These are phyloP conservation scores for Mus minutoides DNA, from an alignment of 2,797 vertebrate species.

Conservation along the genomic window DNA sequence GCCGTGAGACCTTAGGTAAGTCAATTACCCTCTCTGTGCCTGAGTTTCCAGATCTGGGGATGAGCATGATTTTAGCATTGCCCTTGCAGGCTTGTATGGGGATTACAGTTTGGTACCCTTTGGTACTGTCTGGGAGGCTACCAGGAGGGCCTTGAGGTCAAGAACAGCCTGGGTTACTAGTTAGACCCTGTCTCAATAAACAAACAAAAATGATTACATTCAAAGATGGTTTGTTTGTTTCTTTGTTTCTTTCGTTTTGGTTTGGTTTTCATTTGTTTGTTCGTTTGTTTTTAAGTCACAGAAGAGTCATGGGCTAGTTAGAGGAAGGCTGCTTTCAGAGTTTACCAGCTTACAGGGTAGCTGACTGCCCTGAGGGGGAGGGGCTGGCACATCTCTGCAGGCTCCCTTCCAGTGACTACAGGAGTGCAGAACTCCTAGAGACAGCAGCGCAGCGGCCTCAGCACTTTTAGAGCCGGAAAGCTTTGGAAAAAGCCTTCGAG, in stretches of 20 bases:
- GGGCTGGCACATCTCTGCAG: conserved; percentile 33
- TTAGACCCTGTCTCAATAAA: not conserved
- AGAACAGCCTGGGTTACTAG: not conserved
- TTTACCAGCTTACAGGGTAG: not conserved
- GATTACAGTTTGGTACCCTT: not conserved
- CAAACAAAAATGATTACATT: not conserved
- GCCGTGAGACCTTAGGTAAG: not conserved
- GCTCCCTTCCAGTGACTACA: conserved; percentile 27
- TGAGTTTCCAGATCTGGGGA: not conserved
- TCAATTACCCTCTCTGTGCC: not conserved
- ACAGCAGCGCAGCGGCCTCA: conserved; percentile 66
- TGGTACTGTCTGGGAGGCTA: not conserved
- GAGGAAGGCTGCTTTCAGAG: not conserved
- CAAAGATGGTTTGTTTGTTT: not conserved
- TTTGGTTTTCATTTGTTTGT: not conserved
- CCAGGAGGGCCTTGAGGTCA: not conserved
- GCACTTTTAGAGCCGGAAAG: conserved; percentile 78
- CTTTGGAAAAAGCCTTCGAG: conserved; percentile 66
- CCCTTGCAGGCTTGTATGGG: not conserved
- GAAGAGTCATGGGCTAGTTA: not conserved
- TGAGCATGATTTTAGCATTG: not conserved
- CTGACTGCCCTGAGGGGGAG: not conserved
- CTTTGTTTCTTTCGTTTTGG: not conserved
- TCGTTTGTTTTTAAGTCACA: not conserved
- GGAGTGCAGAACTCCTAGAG: conserved; percentile 36